Evolutionary conservation across 2,888 invertebrate genomes (phyloP).

Genomic region (Ganaspis brasiliensis): DNA sequence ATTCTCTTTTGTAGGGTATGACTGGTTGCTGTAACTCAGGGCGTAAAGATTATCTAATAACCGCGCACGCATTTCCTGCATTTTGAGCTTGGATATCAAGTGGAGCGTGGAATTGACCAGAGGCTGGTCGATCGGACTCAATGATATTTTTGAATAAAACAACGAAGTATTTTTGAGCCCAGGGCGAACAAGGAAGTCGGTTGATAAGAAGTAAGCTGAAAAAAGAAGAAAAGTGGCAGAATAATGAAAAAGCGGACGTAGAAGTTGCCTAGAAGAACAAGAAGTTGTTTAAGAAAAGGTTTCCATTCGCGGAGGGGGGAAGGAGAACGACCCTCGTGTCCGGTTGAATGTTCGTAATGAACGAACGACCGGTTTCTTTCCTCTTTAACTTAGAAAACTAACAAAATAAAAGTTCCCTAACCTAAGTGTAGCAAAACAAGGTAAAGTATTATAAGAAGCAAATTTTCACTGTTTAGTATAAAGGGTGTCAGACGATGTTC

Average conservation of each 20-base stretch:
- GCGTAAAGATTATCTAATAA: too few relatives aligned
- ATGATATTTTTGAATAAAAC: slow-evolving; percentile 39
- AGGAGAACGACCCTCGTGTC: slow-evolving; percentile 38
- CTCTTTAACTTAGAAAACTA: slow-evolving; percentile 24
- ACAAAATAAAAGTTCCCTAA: slow-evolving; percentile 1
- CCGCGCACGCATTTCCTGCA: slow-evolving; percentile 12
- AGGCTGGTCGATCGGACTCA: slow-evolving; percentile 15
- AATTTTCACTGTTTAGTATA: too few relatives aligned
- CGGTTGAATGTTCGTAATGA: slow-evolving; percentile 40
- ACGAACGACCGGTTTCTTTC: slow-evolving; percentile 40
- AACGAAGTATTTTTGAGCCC: slow-evolving; percentile 10
- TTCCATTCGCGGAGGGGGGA: not conserved
- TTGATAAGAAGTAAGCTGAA: slow-evolving; percentile 4
- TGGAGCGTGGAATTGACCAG: slow-evolving; percentile 31
- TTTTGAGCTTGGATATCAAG: slow-evolving; percentile 19
- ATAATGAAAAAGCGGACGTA: slow-evolving; percentile 45
- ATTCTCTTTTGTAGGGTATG: too few relatives aligned
- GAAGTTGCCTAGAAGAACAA: slow-evolving; percentile 33
- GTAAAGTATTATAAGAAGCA: too few relatives aligned
- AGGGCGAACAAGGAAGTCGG: slow-evolving; percentile 23
- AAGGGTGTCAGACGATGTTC: too few relatives aligned
- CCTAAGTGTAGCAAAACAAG: not conserved
- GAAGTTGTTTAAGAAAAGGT: slow-evolving; percentile 30
- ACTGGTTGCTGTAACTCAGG: too few relatives aligned
- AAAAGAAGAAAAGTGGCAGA: slow-evolving; percentile 24